Base-by-base conservation (phyloP, 92 coral and sea anemone species). In the Epizoanthus fatuus region DNA sequence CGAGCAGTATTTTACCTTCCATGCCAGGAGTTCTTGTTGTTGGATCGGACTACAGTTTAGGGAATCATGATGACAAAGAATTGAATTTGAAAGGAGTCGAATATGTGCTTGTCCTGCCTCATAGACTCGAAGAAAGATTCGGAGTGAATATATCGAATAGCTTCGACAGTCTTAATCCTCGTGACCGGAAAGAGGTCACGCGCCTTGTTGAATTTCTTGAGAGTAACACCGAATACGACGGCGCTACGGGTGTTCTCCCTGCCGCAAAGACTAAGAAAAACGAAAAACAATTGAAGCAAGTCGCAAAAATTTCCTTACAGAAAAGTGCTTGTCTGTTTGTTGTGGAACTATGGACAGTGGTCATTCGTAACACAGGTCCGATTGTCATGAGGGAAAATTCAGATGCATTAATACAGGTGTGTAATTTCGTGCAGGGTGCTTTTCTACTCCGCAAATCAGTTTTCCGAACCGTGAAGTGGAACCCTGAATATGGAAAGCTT, bases 91-190 rank as follows among this genome's bases (percentile, higher is more conserved):
- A 62, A 22, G 32, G 13, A 19, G 65, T 60, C 2, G 47, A 62
- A 29, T 77, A 77, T 60, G 82, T 77, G 63, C n/a, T 77, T 62
- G 45, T 77, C 63, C 15, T 62, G 57, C 82, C 82, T 17, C 82
- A 62, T 42, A 77, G 58, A 42, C 70, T 77, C 40, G 82, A 77
- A 5, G 32, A 77, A 77, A 38, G 39, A 38, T 17, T 39, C 20
- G 13, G 56, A 2, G 25, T 77, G 70, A 68, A n/a, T n/a, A n/a
- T n/a, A n/a, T n/a, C n/a, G n/a, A n/a, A 69, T 77, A 59, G 71
- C 57, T 44, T 77, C 12, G 69, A 77, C 16, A 69, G 56, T 4
- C 35, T 77, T 9, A 60, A 56, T 4, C 69, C 68, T 59, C 82
- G 70, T 60, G 82, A 77, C 57, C 56, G 70, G 68, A 60, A 62